Evolutionary conservation across 1,140 invertebrate genomes (phyloP).

Genomic region (Pseudomyrmex pallidus): DNA sequence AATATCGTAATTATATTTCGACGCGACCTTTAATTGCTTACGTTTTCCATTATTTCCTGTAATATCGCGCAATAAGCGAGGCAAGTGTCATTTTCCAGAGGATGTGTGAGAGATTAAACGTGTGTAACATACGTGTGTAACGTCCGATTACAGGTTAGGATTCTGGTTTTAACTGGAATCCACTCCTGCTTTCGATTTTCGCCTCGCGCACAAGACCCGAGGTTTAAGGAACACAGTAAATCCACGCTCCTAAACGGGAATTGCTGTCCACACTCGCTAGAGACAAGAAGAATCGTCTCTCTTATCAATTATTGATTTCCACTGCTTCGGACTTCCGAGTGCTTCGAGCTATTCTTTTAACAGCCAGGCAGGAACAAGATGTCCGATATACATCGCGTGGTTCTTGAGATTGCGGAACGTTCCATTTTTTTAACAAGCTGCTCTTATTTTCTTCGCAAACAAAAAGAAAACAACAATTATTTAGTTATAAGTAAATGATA

Average conservation of each 20-base stretch:
- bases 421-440: neutral
- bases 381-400: constrained; percentile 7
- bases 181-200: constrained; percentile 14
- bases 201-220: neutral
- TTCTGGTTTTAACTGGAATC: constrained; percentile 7
- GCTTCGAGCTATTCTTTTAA: constrained; percentile 38
- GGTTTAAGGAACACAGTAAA: constrained; percentile 44
- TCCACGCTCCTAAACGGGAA: constrained; percentile 17
- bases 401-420: neutral
- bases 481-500: too few species aligned
- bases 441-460: neutral
- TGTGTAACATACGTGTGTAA: neutral
- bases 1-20: neutral
- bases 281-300: constrained; percentile 56
- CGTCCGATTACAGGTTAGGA: neutral
- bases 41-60: constrained; percentile 22
- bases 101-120: neutral
- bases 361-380: constrained; percentile 24
- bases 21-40: neutral
- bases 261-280: constrained; percentile 35
- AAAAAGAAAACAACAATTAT: neutral
- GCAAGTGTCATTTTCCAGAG: too few species aligned
- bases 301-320: constrained; percentile 63
- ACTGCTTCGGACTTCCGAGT: constrained; percentile 36
- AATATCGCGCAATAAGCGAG: neutral